A percentile compares a stretch with the other conserved stretches of the same genome.
Evolutionary conservation across 2,113 vertebrate genomes (phyloP).

Genomic region (Vidua macroura): DNA sequence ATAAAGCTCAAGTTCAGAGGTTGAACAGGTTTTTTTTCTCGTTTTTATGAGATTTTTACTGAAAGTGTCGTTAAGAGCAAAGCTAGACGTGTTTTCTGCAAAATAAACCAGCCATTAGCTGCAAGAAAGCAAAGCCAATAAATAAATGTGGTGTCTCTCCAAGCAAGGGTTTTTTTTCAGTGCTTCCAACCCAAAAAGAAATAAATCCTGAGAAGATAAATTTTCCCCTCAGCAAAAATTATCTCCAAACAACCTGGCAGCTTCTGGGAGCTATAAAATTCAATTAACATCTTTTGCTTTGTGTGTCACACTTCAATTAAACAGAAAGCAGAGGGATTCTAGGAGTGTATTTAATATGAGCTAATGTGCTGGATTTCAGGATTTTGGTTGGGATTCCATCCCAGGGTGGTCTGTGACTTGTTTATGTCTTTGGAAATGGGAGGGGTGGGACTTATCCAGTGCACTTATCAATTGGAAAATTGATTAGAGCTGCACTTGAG

Average conservation of each 20-base stretch:
- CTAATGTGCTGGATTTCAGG: background rate
- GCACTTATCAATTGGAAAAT: background rate
- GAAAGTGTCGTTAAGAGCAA: background rate
- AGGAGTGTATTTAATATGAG: background rate
- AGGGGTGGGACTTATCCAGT: background rate
- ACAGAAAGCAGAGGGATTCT: background rate
- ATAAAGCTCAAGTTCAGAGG: conserved; percentile 19
- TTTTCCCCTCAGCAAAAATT: conserved; percentile 6
- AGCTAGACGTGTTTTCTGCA: conserved; percentile 6
- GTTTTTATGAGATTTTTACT: background rate
- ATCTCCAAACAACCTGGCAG: background rate
- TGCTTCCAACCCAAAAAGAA: background rate
- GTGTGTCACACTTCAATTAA: conserved; percentile 22
- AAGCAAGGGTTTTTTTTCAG: background rate
- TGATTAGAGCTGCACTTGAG: background rate
- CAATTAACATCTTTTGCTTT: conserved; percentile 23
- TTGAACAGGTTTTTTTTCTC: background rate
- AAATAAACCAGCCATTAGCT: background rate
- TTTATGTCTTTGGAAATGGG: background rate
- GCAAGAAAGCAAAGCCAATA: background rate
- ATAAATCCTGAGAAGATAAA: background rate
- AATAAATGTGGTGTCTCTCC: background rate
- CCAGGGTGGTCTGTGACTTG: background rate
- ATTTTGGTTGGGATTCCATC: background rate
- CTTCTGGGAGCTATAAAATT: conserved; percentile 17